Percentiles rank a stretch among this genome's conserved stretches.
Evolutionary conservation across 2,888 invertebrate genomes (phyloP).

Genomic region (Nemoura dubitans): DNA sequence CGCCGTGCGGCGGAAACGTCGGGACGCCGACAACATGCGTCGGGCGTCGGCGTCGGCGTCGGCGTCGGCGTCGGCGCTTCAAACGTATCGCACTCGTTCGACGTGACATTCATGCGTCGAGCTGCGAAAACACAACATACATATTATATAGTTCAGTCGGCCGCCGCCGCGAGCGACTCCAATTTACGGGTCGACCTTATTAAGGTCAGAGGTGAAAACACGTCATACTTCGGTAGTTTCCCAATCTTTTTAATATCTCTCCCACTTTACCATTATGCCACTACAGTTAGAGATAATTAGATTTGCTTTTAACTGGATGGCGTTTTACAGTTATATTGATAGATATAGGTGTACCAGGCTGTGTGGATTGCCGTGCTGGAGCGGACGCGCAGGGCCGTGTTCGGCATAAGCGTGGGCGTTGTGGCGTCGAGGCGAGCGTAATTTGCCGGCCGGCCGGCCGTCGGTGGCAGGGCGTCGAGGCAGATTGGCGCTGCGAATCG

Average conservation of each 20-base stretch:
- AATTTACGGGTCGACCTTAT: constrained; percentile 13
- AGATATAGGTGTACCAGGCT: not conserved
- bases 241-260: constrained; percentile 27
- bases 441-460: too few species aligned
- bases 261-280: not conserved
- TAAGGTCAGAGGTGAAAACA: constrained; percentile 20
- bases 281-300: constrained; percentile 38
- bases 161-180: not conserved
- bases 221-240: constrained; percentile 15
- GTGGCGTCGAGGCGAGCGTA: not conserved
- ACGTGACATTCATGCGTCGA: not conserved
- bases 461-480: too few species aligned
- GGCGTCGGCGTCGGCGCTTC: too few species aligned
- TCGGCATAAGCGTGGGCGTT: not conserved
- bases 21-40: too few species aligned
- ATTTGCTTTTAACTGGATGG: constrained; percentile 1
- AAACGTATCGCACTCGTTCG: not conserved
- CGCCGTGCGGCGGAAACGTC: too few species aligned
- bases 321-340: constrained; percentile 35
- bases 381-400: not conserved
- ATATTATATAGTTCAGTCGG: not conserved
- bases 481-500: not conserved
- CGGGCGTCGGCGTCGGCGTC: too few species aligned
- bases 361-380: constrained; percentile 15
- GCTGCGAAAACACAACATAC: not conserved